These are phyloP conservation scores for Orthosia incerta DNA, from an alignment of 2,888 invertebrate species.

Conservation along the genomic window DNA sequence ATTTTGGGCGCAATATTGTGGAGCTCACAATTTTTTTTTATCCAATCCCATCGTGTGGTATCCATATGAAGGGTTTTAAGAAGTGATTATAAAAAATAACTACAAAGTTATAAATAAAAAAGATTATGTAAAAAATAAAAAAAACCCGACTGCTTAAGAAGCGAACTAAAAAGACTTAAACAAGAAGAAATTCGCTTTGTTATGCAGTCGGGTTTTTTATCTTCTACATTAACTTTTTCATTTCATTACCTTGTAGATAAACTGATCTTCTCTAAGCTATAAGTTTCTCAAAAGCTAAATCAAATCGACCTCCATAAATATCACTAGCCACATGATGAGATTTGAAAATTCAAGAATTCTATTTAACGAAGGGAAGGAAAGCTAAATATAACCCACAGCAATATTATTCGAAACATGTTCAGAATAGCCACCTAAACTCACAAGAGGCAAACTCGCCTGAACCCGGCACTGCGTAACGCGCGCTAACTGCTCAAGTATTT, in stretches of 20 bases:
- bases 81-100: too few relatives aligned
- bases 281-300: not conserved
- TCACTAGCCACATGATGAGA: not conserved
- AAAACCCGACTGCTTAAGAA: too few relatives aligned
- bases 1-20: too few relatives aligned
- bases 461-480: slow-evolving; percentile 67
- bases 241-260: not conserved
- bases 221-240: not conserved
- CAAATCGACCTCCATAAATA: not conserved
- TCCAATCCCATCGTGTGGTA: too few relatives aligned
- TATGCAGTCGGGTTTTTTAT: not conserved
- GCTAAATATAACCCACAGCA: not conserved
- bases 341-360: too few relatives aligned
- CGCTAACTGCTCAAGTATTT: slow-evolving; percentile 81
- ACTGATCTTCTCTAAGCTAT: not conserved
- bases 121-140: too few relatives aligned
- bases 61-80: too few relatives aligned
- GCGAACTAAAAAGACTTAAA: too few relatives aligned
- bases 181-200: too few relatives aligned
- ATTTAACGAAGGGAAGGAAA: too few relatives aligned
- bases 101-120: too few relatives aligned
- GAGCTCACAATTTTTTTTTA: too few relatives aligned
- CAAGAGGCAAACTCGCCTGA: slow-evolving; percentile 67
- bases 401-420: not conserved
- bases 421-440: slow-evolving; percentile 57